Percentiles rank a stretch among this genome's conserved stretches.
Conservation (phyloP, 2,797 vertebrate species). For the Xyrichtys novacula region DNA sequence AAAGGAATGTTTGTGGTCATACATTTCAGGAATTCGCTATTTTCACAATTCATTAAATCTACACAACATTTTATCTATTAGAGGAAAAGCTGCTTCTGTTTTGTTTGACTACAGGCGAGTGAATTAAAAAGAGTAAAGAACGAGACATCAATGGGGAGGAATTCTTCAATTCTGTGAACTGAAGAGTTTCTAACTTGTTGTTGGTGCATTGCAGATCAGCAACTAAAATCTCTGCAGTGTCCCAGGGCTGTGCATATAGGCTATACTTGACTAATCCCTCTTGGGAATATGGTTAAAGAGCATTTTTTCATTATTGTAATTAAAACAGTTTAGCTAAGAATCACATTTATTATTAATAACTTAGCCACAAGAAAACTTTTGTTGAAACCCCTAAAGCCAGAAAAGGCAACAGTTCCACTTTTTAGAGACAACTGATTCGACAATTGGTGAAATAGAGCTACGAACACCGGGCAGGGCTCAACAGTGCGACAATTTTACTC, state of each 20-base stretch:
- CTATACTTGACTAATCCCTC: slow-evolving; percentile 24
- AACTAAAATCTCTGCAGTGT: slow-evolving; percentile 9
- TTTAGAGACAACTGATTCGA: background rate
- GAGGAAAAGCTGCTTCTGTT: background rate
- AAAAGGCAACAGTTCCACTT: background rate
- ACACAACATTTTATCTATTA: background rate
- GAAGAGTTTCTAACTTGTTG: background rate
- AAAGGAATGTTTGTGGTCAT: background rate
- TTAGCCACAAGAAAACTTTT: background rate
- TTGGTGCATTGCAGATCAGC: background rate
- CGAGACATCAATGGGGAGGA: background rate
- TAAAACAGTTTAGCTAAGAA: slow-evolving; percentile 5
- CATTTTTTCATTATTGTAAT: background rate
- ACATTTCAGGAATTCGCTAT: background rate
- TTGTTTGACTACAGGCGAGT: too few species aligned
- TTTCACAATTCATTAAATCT: background rate
- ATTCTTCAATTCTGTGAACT: background rate
- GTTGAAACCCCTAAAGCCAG: background rate
- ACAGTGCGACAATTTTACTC: too few species aligned
- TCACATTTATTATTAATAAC: slow-evolving; percentile 24
- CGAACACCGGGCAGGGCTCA: background rate
- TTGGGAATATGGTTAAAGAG: slow-evolving; percentile 9
- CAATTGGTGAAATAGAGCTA: background rate
- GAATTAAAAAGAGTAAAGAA: too few species aligned
- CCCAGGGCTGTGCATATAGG: slow-evolving; percentile 24